phyloP scores from a whole-genome alignment of 2,888 invertebrate genomes.

The Leptinotarsa haldemani region DNA sequence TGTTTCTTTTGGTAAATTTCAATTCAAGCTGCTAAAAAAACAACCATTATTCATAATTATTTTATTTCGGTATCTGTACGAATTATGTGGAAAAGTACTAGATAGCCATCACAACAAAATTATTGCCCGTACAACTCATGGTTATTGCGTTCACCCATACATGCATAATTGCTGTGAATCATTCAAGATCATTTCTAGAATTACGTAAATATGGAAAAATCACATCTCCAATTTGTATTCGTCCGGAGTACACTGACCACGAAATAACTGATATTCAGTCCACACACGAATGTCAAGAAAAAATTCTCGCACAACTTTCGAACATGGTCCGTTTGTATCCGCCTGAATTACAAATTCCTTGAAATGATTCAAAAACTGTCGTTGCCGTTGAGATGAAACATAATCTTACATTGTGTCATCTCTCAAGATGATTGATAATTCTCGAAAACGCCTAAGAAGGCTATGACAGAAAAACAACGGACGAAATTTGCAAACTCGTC shows the following conservation, averaged over 20 bases:
- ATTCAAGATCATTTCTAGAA: background rate
- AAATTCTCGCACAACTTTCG: slow-evolving; percentile 24
- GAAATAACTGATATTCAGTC: slow-evolving; percentile 36
- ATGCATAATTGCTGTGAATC: slow-evolving; percentile 6
- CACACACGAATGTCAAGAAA: slow-evolving; percentile 34
- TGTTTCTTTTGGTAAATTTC: too few species aligned
- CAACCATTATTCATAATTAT: background rate
- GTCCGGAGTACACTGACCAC: slow-evolving; percentile 27
- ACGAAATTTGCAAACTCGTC: slow-evolving; percentile 58
- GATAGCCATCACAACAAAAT: background rate
- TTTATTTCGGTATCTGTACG: background rate
- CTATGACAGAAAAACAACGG: slow-evolving; percentile 55
- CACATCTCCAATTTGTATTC: slow-evolving; percentile 31
- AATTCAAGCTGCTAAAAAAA: background rate
- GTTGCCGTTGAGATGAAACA: slow-evolving; percentile 21
- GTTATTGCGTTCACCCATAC: background rate
- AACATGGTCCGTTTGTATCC: slow-evolving; percentile 35
- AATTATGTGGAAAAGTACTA: background rate
- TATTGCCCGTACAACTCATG: background rate
- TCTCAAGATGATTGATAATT: slow-evolving; percentile 56
- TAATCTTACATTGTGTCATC: slow-evolving; percentile 34
- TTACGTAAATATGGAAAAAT: slow-evolving; percentile 29
- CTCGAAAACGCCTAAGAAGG: slow-evolving; percentile 49
- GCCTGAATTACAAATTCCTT: slow-evolving; percentile 39
- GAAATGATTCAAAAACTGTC: slow-evolving; percentile 35